Conservation (phyloP, 2,113 vertebrate genomes). For the Clupea harengus region DNA sequence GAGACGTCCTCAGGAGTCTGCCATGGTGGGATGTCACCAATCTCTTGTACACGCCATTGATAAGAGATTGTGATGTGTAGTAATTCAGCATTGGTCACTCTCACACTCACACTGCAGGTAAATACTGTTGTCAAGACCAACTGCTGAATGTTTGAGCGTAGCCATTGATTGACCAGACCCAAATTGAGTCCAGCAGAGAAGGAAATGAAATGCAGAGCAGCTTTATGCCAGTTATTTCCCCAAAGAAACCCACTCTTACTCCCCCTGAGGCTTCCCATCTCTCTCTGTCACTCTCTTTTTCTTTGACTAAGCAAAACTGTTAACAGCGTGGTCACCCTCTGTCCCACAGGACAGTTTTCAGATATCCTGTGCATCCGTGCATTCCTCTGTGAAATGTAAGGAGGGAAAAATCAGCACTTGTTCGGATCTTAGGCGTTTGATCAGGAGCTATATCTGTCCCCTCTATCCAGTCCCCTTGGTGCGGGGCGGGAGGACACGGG, state of each 20-base stretch:
- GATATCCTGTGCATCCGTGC: constrained; percentile 7
- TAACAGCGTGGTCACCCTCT: background rate
- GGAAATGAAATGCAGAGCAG: background rate
- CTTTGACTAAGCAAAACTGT: constrained; percentile 6
- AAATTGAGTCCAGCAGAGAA: background rate
- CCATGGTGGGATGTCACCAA: background rate
- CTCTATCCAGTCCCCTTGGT: background rate
- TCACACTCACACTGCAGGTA: background rate
- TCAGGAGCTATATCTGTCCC: constrained; percentile 4
- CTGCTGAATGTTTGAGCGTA: background rate
- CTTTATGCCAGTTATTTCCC: background rate
- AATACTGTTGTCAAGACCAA: background rate
- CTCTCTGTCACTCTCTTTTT: background rate
- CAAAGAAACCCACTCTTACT: background rate
- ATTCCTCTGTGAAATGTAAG: background rate
- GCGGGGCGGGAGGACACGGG: background rate
- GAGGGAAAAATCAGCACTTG: background rate
- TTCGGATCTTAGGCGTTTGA: background rate
- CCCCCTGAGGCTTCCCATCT: background rate
- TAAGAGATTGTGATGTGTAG: background rate
- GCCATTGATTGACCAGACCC: background rate
- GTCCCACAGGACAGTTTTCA: background rate
- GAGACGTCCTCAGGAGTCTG: background rate
- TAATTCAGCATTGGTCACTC: background rate
- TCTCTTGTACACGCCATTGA: background rate